Base-by-base conservation (phyloP, 2,888 invertebrate genomes). In the Malthinus seriepunctatus region DNA sequence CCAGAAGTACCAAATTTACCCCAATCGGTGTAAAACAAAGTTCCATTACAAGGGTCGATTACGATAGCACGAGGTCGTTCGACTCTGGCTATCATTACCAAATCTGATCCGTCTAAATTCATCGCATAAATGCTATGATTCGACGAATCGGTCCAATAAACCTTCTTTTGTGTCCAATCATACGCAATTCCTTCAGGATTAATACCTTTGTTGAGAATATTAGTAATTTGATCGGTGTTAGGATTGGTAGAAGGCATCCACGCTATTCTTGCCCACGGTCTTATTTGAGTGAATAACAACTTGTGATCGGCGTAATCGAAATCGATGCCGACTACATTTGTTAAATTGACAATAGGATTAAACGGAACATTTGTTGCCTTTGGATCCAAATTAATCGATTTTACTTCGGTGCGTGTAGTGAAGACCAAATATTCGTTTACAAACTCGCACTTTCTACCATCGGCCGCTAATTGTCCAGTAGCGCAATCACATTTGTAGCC, bases 61-160 rank as follows among this genome's bases (percentile, higher is more conserved):
- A 96, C 97, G 54, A 99, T 93, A 0, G 97, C 97, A 69, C 97
- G 81, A 0, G 97, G 97, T 56, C 96, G 83, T 75, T 96, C 95
- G 0, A 97, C 97, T 69, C 92, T 83, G 0, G 95, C 91, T 55
- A 98, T 94, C 90, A 94, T 95, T 0, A 95, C 93, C 46, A 93
- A 79, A 68, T 93, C 89, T 0, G 88, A 83, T 1, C 95, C 93
- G 72, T 95, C 93, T 14, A 93, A 79, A 73, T 96, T 95, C 92
- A 97, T 94, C 0, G 96, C 92, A 71, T 95, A 96, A 54, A 97
- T 95, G 8, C 93, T 93, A 70, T 93, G 94, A 69, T 96, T 95
- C 0, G 92, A 90, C 31, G 95, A 94, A 72, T 98, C 98, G 0
- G 97, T 95, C 96, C 97, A 99, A 77, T 97, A 98, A 34, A 99